phyloP scores from a whole-genome alignment of 2,888 invertebrate genomes.

The Hydraecia micacea region DNA sequence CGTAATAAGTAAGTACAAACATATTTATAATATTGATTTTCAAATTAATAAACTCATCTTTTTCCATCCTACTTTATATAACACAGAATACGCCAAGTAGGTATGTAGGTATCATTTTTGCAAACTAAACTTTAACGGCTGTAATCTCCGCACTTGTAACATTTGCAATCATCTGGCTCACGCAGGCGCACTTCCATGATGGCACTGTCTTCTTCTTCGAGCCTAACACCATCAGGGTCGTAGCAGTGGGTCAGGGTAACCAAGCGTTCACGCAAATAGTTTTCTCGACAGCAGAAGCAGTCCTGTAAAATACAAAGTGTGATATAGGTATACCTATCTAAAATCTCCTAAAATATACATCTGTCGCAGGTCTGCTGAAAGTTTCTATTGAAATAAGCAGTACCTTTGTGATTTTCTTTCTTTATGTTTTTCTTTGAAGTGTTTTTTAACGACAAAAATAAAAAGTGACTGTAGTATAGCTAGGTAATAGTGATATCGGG shows the following conservation, averaged over 20 bases:
- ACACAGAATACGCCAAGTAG: not conserved
- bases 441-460: not conserved
- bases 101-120: not conserved
- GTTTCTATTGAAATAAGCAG: not conserved
- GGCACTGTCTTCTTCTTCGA: slow-evolving; percentile 92
- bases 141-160: slow-evolving; percentile 96
- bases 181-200: slow-evolving; percentile 95
- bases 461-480: not conserved
- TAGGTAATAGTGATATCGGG: not conserved
- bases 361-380: not conserved
- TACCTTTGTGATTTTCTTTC: not conserved
- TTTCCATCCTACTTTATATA: not conserved
- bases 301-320: slow-evolving; percentile 90
- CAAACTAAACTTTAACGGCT: slow-evolving; percentile 89
- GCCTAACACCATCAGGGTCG: slow-evolving; percentile 95
- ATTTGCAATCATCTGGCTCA: slow-evolving; percentile 97
- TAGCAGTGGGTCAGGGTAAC: slow-evolving; percentile 96
- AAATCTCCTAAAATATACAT: not conserved
- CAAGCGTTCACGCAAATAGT: slow-evolving; percentile 94
- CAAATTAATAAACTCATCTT: not conserved
- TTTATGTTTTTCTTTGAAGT: not conserved
- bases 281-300: slow-evolving; percentile 97
- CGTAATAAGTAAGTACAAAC: not conserved
- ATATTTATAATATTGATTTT: not conserved
- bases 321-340: not conserved